phyloP scores from a whole-genome alignment of 2,797 vertebrate species.

The Cyclopterus lumpus region DNA sequence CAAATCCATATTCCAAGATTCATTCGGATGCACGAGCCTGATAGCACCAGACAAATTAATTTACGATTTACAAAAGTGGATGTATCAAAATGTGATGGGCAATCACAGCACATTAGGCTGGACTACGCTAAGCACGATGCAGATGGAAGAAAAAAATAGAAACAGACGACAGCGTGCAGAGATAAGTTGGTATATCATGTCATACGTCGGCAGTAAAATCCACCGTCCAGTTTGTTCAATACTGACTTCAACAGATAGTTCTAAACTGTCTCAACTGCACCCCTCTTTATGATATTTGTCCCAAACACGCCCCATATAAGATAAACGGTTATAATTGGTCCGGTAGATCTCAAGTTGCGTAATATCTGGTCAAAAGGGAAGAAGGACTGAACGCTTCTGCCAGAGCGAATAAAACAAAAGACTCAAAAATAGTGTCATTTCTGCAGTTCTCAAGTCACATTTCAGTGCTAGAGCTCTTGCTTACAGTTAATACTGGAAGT shows the following conservation, averaged over 20 bases:
- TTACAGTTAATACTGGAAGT: conserved; percentile 52
- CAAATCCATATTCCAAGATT: not conserved
- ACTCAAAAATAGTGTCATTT: conserved; percentile 8
- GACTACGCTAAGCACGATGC: no score
- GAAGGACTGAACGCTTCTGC: not conserved
- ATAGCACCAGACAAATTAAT: not conserved
- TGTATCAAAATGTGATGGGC: no score
- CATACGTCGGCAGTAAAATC: not conserved
- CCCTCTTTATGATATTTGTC: not conserved
- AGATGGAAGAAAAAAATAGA: no score
- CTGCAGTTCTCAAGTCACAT: conserved; percentile 28
- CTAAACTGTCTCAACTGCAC: no score
- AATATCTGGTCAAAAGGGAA: not conserved
- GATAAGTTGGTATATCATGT: not conserved
- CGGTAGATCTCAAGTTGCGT: no score
- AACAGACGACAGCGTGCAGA: no score
- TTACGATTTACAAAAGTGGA: not conserved
- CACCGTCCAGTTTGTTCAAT: not conserved
- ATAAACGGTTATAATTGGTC: not conserved
- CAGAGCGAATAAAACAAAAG: not conserved
- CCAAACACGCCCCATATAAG: no score
- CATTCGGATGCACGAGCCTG: not conserved
- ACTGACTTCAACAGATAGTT: not conserved
- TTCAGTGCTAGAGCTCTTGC: conserved; percentile 12
- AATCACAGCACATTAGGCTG: no score